These are phyloP conservation scores for Thelaira solivaga DNA, from an alignment of 2,888 invertebrate species.

Conservation along the genomic window DNA sequence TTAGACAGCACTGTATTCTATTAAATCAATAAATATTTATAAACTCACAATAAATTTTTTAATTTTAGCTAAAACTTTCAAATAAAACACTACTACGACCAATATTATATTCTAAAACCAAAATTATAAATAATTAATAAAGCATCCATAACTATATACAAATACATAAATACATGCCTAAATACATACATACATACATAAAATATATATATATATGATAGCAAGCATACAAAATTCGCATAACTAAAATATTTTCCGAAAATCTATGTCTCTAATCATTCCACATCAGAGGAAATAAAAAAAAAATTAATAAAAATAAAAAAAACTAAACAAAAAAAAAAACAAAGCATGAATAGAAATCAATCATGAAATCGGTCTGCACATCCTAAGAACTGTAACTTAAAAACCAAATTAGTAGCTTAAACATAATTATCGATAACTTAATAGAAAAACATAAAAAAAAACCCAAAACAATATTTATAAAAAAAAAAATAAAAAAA, in stretches of 20 bases:
- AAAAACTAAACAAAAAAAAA: conserved; percentile 31
- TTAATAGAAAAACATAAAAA: conserved; percentile 4
- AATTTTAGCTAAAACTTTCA: conserved; percentile 28
- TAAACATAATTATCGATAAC: background rate
- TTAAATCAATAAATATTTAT: conserved; percentile 6
- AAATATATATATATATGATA: conserved; percentile 36
- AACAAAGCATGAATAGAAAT: conserved; percentile 21
- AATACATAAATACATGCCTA: conserved; percentile 31
- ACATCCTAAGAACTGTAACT: conserved; percentile 27
- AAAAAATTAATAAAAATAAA: background rate
- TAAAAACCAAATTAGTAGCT: background rate
- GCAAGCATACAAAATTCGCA: conserved; percentile 17
- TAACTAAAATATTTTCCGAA: conserved; percentile 53
- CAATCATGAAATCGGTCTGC: conserved; percentile 39
- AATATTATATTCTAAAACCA: conserved; percentile 57
- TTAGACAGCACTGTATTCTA: conserved; percentile 48
- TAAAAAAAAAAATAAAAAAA: no score
- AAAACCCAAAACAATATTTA: no score
- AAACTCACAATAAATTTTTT: conserved; percentile 32
- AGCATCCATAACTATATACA: conserved; percentile 1
- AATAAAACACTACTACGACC: conserved; percentile 42
- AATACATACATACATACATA: no score
- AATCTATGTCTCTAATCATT: conserved; percentile 46
- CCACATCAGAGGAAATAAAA: no score
- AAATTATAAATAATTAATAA: conserved; percentile 5